Evolutionary conservation across 2,113 vertebrate genomes (phyloP).

Genomic region (Callocephalon fimbriatum): DNA sequence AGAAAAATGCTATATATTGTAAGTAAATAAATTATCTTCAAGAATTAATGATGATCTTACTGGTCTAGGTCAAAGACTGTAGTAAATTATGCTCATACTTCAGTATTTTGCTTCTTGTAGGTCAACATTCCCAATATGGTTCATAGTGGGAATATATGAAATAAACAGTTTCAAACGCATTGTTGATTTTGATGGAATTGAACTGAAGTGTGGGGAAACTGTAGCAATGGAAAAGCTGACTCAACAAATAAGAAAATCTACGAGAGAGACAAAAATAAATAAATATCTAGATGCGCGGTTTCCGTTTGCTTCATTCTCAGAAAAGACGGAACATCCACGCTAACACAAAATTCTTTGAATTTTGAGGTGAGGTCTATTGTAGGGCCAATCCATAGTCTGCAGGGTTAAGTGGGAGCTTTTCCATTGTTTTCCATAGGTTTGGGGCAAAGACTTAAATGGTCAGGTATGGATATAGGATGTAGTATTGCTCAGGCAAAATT

Average conservation of each 20-base stretch:
- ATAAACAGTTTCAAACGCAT: background rate
- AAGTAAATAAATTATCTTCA: background rate
- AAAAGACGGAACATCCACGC: background rate
- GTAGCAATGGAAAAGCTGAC: slow-evolving; percentile 29
- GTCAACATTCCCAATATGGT: background rate
- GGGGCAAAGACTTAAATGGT: background rate
- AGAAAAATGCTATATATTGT: background rate
- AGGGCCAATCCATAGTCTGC: background rate
- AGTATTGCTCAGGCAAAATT: background rate
- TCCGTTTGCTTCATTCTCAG: slow-evolving; percentile 35
- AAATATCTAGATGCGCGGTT: slow-evolving; percentile 52
- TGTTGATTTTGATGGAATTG: background rate
- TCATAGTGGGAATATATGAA: background rate
- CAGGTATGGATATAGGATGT: background rate
- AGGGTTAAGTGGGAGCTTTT: background rate
- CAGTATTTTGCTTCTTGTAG: background rate
- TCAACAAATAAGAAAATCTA: slow-evolving; percentile 11
- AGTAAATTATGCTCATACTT: background rate
- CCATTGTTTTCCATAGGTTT: background rate
- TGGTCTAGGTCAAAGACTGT: background rate
- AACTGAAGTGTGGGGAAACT: background rate
- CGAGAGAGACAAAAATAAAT: slow-evolving; percentile 2
- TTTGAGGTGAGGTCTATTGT: background rate
- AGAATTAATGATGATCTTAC: background rate
- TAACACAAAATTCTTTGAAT: slow-evolving; percentile 5